A percentile compares a stretch with the other conserved stretches of the same genome.
These are phyloP conservation scores for Prosopocoilus inquinatus DNA, from an alignment of 2,888 invertebrate genomes.

Conservation along the genomic window DNA sequence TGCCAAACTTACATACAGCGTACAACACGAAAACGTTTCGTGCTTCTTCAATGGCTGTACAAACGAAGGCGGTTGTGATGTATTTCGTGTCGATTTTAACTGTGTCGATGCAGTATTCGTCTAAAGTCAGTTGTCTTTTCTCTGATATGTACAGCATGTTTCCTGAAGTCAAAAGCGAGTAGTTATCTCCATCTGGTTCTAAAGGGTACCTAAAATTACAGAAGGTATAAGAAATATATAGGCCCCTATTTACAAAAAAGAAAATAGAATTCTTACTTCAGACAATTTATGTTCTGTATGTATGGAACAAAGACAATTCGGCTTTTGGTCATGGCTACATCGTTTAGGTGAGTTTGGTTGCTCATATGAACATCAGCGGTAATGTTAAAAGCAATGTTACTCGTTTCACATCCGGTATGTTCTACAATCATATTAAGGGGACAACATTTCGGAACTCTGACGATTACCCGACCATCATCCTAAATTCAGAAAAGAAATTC, in stretches of 20 bases:
- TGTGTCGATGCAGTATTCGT: conserved; percentile 36
- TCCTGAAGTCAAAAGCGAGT: conserved; percentile 28
- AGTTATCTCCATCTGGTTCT: conserved; percentile 23
- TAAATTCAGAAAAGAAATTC: conserved; percentile 4
- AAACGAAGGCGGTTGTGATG: conserved; percentile 25
- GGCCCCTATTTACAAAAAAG: neutral
- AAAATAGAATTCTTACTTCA: conserved; percentile 9
- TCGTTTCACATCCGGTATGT: conserved; percentile 18
- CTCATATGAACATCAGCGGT: conserved; percentile 25
- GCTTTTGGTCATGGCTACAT: conserved; percentile 24
- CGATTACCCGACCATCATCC: conserved; percentile 26
- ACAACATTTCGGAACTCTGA: conserved; percentile 36
- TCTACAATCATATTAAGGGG: conserved; percentile 20
- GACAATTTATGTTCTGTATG: conserved; percentile 20
- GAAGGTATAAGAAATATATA: neutral
- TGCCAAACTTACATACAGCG: neutral
- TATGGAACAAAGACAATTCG: conserved; percentile 26
- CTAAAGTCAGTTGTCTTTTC: conserved; percentile 26
- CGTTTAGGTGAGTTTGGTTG: conserved; percentile 31
- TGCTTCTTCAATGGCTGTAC: neutral
- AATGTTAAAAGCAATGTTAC: conserved; percentile 18
- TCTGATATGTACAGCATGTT: conserved; percentile 29
- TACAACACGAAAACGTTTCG: neutral
- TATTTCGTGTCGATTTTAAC: conserved; percentile 9
- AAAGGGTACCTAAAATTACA: conserved; percentile 22